These are phyloP conservation scores for Sinohyriopsis cumingii DNA, from an alignment of 2,888 invertebrate species.

Conservation along the genomic window DNA sequence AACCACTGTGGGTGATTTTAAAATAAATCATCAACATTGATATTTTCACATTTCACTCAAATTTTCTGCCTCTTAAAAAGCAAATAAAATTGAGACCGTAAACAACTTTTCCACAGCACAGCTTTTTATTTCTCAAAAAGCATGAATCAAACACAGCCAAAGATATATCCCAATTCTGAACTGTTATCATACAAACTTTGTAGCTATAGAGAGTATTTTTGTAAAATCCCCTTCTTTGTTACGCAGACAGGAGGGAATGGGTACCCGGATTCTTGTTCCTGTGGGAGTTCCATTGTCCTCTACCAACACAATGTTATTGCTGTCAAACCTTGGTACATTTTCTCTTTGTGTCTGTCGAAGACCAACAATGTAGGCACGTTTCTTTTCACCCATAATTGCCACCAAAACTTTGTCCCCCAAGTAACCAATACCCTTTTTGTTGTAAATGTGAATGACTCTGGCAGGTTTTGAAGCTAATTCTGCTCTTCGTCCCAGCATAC, in stretches of 20 bases:
- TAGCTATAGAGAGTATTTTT: constrained; percentile 91
- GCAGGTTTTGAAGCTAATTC: constrained; percentile 96
- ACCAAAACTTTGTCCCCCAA: constrained; percentile 91
- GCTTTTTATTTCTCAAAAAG: too few species aligned
- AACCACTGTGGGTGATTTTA: too few species aligned
- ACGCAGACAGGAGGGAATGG: constrained; percentile 91
- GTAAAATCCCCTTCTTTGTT: constrained; percentile 86
- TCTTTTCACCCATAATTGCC: constrained; percentile 95
- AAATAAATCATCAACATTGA: too few species aligned
- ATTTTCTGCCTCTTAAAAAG: too few species aligned
- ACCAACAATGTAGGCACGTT: constrained; percentile 92
- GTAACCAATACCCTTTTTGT: constrained; percentile 74
- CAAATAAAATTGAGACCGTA: too few species aligned
- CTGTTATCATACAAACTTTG: constrained; percentile 83
- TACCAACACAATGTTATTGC: constrained; percentile 95
- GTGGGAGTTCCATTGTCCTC: constrained; percentile 95
- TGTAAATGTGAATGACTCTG: constrained; percentile 87
- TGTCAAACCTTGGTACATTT: constrained; percentile 92
- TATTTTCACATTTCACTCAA: too few species aligned
- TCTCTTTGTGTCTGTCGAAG: constrained; percentile 86
- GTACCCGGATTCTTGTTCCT: constrained; percentile 95
- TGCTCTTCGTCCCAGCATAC: constrained; percentile 93
- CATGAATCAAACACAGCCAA: too few species aligned
- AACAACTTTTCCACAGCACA: too few species aligned
- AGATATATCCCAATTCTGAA: too few species aligned